Base-by-base conservation (phyloP, 1,140 invertebrate genomes). In the Drosophila albomicans region DNA sequence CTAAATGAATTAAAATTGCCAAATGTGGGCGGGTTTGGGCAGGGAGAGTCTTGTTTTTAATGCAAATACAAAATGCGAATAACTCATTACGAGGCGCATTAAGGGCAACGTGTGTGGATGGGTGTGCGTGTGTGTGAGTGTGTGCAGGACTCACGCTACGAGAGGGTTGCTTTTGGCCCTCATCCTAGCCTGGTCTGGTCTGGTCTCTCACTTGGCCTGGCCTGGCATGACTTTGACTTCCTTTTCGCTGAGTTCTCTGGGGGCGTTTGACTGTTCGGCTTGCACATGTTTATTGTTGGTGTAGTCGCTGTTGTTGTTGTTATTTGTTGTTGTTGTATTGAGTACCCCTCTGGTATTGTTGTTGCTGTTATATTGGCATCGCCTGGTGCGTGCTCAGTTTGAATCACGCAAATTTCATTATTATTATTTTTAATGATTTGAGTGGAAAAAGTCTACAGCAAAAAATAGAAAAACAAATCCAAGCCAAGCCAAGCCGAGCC, bases 401-500 rank as follows among this genome's bases (percentile, higher is more conserved):
- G 84, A 89, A 89, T 89, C 84, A 88, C 84, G 84, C 84, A 89
- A 88, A 89, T 88, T 89, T 88, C 78, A 84, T 88, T 88, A 88
- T 88, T 89, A 84, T 84, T 82, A 78, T 89, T 82, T 88, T 84
- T 88, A 88, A 88, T 89, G 84, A 89, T 89, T 88, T 87, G 77
- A 88, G 80, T 88, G 80, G 77, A 66, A 82, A 75, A 87, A 73
- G 65, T 77, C 45, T 59, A 71, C 72, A 51, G 65, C 38, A 59
- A 59, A 59, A 52, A 56, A 46, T 28, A 10, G 20, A 41, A 43
- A 62, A 20, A 52, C 8, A 62, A 68, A 59, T 16, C 25, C 61
- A 58, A 62, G 28, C 38, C 45, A 61, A 61, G 52, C 45, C 30
- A 25, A 43, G n/a, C 41, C 11, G 4, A 43, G 41, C n/a, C 35